phyloP scores from a whole-genome alignment of 2,888 invertebrate genomes.

The Apocheima hispidaria region DNA sequence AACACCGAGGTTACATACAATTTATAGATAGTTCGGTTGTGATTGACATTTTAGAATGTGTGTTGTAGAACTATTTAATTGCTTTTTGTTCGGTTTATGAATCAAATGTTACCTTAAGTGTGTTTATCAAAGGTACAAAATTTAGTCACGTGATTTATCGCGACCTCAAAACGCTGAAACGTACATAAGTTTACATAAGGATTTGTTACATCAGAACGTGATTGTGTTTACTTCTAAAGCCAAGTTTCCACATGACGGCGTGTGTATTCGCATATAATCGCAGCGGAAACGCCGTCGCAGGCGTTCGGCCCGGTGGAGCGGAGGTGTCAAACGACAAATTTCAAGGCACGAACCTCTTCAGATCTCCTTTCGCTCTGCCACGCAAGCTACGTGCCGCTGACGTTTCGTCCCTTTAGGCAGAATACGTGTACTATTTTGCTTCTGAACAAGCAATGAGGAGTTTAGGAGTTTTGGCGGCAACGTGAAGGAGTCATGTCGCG shows the following conservation, averaged over 20 bases:
- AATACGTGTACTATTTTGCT: constrained; percentile 51
- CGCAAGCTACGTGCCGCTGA: constrained; percentile 55
- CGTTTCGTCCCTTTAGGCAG: constrained; percentile 51
- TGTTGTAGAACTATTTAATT: no score
- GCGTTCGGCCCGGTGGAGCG: constrained; percentile 62
- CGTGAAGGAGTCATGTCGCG: not conserved
- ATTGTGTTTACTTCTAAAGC: constrained; percentile 53
- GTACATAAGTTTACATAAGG: constrained; percentile 37
- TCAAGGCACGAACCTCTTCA: constrained; percentile 64
- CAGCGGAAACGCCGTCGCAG: constrained; percentile 62
- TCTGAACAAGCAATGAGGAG: constrained; percentile 37
- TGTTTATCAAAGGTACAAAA: not conserved
- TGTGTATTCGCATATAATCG: constrained; percentile 62
- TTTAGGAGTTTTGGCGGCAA: not conserved
- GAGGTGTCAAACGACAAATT: constrained; percentile 76
- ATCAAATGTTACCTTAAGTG: no score
- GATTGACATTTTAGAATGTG: no score
- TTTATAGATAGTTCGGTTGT: no score
- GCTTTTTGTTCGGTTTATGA: no score
- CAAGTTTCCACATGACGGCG: constrained; percentile 52
- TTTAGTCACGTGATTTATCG: constrained; percentile 3
- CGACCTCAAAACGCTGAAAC: constrained; percentile 23
- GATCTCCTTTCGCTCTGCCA: constrained; percentile 61
- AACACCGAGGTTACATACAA: no score
- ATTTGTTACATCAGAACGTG: constrained; percentile 48